These are phyloP conservation scores for Anolis sagrei DNA, from an alignment of 2,113 vertebrate genomes.

Conservation along the genomic window DNA sequence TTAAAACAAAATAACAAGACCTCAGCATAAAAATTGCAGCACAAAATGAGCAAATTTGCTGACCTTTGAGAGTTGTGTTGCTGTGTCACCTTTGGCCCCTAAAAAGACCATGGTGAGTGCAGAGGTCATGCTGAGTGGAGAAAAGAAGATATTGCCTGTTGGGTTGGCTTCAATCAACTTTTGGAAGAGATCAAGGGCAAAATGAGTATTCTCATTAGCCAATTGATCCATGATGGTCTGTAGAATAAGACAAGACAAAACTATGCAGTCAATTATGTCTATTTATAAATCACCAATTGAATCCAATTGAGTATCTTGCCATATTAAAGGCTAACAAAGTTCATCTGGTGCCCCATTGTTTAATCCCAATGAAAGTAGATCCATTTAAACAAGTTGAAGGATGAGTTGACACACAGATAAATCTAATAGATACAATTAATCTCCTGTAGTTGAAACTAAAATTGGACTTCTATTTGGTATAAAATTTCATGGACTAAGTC, in stretches of 20 bases:
- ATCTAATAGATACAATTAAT: no score
- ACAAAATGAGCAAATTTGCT: background rate
- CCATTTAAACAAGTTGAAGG: no score
- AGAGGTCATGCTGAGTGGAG: slow-evolving; percentile 73
- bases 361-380: no score
- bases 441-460: no score
- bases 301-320: no score
- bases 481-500: no score
- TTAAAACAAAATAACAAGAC: background rate
- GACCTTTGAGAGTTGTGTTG: slow-evolving; percentile 74
- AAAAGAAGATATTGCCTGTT: slow-evolving; percentile 75
- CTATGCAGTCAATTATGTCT: background rate
- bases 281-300: background rate
- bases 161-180: slow-evolving; percentile 58
- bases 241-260: slow-evolving; percentile 40
- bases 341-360: no score
- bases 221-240: slow-evolving; percentile 75
- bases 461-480: no score
- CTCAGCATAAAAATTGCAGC: background rate
- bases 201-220: slow-evolving; percentile 63
- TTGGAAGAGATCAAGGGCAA: slow-evolving; percentile 73
- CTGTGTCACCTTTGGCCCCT: slow-evolving; percentile 72
- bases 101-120: slow-evolving; percentile 76
- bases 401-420: no score
- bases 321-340: no score